phyloP scores from a whole-genome alignment of 1,140 invertebrate genomes.

The Trichonephila clavipes region DNA sequence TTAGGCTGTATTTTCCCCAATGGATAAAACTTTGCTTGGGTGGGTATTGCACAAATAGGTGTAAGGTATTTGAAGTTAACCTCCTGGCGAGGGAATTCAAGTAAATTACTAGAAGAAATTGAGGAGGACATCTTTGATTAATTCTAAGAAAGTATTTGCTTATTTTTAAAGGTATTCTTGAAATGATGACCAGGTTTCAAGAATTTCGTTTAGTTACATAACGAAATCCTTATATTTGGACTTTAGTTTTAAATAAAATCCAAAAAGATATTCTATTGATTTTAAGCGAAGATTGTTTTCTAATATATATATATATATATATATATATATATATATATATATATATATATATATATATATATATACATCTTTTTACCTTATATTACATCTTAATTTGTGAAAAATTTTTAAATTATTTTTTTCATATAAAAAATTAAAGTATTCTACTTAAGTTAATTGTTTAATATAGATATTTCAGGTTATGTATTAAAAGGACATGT shows the following conservation, averaged over 20 bases:
- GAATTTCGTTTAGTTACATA: not conserved
- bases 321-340: too few relatives aligned
- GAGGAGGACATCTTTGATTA: not conserved
- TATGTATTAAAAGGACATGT: too few relatives aligned
- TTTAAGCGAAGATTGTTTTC: not conserved
- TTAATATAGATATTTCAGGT: too few relatives aligned
- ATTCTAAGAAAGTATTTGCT: not conserved
- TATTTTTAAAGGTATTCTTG: not conserved
- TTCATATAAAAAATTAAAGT: too few relatives aligned
- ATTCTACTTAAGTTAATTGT: too few relatives aligned
- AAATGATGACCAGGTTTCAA: not conserved
- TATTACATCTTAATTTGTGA: too few relatives aligned
- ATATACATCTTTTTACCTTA: too few relatives aligned
- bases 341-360: too few relatives aligned
- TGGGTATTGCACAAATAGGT: not conserved
- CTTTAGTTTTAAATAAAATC: not conserved
- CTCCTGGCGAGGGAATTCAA: not conserved
- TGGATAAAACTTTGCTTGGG: not conserved
- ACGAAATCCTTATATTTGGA: not conserved
- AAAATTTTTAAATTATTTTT: too few relatives aligned
- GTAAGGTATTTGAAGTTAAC: not conserved
- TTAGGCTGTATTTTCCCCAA: not conserved
- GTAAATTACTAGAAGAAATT: not conserved
- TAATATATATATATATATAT: too few relatives aligned
- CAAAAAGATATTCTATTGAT: not conserved